Evolutionary conservation across 2,888 invertebrate genomes (phyloP).

Genomic region (Mamestra brassicae): DNA sequence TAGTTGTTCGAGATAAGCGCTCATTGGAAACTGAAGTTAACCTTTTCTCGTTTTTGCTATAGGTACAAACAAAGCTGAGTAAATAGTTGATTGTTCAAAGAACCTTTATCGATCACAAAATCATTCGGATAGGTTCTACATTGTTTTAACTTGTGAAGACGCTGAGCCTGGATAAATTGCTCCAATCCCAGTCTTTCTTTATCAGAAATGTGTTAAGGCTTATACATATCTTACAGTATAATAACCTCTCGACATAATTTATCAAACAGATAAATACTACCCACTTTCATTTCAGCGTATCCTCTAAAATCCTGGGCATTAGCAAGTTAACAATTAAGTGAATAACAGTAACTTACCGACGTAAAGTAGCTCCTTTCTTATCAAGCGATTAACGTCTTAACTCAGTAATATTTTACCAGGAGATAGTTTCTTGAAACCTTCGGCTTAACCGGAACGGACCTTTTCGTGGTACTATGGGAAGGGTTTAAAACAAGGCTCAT

Average conservation of each 20-base stretch:
- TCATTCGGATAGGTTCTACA: too few species aligned
- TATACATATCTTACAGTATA: background rate
- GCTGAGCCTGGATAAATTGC: too few species aligned
- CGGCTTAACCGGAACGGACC: slow-evolving; percentile 10
- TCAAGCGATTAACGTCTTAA: slow-evolving; percentile 54
- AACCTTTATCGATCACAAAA: too few species aligned
- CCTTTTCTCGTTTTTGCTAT: too few species aligned
- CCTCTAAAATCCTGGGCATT: slow-evolving; percentile 41
- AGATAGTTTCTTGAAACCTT: slow-evolving; percentile 48
- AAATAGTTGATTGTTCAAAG: too few species aligned
- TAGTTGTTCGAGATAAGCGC: too few species aligned
- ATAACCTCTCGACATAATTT: slow-evolving; percentile 15
- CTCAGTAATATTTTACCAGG: slow-evolving; percentile 52
- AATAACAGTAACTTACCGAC: slow-evolving; percentile 49
- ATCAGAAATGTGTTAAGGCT: background rate
- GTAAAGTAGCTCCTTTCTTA: slow-evolving; percentile 49
- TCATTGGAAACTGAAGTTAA: too few species aligned
- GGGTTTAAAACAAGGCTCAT: background rate
- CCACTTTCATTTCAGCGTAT: slow-evolving; percentile 50
- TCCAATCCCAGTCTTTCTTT: too few species aligned
- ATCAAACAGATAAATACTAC: slow-evolving; percentile 39
- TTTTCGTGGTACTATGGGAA: slow-evolving; percentile 5
- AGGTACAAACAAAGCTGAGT: too few species aligned
- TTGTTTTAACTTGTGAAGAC: too few species aligned
- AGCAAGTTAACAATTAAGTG: slow-evolving; percentile 58